phyloP scores from a whole-genome alignment of 2,797 vertebrate genomes.

The Centroberyx gerrardi region DNA sequence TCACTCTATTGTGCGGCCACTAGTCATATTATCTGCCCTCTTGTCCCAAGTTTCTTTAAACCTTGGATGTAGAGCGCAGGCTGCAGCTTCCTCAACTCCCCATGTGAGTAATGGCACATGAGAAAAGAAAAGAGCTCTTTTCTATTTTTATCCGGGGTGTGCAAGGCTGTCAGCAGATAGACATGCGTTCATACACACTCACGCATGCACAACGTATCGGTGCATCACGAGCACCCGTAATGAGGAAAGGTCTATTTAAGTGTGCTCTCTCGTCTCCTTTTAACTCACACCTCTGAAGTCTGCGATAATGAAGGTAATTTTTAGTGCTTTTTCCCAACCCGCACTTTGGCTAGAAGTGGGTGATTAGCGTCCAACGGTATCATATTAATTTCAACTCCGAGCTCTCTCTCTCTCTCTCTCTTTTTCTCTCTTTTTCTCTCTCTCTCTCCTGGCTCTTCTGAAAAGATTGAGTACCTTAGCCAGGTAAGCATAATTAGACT shows the following conservation, averaged over 20 bases:
- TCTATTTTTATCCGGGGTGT: slow-evolving; percentile 13
- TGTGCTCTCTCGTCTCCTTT: slow-evolving; percentile 21
- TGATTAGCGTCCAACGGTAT: slow-evolving; percentile 45
- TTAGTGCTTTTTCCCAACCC: background rate
- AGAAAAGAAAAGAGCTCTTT: background rate
- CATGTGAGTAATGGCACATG: slow-evolving; percentile 6
- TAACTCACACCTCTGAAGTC: background rate
- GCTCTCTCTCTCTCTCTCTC: slow-evolving; percentile 22
- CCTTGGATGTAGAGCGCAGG: background rate
- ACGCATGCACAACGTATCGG: background rate
- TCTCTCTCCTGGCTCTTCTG: background rate
- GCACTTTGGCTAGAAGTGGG: slow-evolving; percentile 27
- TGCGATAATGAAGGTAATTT: slow-evolving; percentile 22
- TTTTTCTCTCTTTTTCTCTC: slow-evolving; percentile 2
- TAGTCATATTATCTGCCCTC: too few relatives aligned
- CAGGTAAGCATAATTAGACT: slow-evolving; percentile 15
- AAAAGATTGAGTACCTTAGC: slow-evolving; percentile 15
- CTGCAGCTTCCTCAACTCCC: background rate
- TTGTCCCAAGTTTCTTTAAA: too few relatives aligned
- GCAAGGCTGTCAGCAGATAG: background rate
- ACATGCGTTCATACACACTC: background rate
- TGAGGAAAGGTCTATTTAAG: slow-evolving; percentile 6
- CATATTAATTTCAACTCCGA: slow-evolving; percentile 44
- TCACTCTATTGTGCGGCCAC: too few relatives aligned
- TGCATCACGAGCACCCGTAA: slow-evolving; percentile 1